Evolutionary conservation across 2,888 invertebrate species (phyloP), one percentile per base, ranked within the genome.

Genomic region (Megalurothrips usitatus): DNA sequence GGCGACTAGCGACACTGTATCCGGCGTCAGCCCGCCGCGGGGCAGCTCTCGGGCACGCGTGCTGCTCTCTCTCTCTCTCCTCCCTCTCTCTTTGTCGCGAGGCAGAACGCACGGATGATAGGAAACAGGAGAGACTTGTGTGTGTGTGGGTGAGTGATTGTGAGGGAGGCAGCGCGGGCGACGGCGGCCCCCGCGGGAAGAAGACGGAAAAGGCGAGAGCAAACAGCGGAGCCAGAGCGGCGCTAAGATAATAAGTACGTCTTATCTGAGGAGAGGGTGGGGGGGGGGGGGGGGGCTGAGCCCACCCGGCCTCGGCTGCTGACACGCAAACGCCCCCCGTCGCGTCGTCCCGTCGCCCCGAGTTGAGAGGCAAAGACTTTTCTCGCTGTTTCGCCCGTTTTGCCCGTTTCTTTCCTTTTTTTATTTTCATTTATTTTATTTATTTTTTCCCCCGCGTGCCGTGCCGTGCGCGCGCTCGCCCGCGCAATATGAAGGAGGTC

Each of bases 221-320:
- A 52, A 52, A 52, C 17, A 52, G 17, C 52, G 52, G 52, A 58
- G 58, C 14, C 19, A 17, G 58, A 19, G 58, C 17, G 17, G 58
- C 23, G 68, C n/a, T 23, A 68, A 68, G 68, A 68, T 68, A 68
- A 68, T 68, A 58, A 58, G 58, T 58, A n/a, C n/a, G 68, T 23
- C 68, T 63, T 63, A 63, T n/a, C 19, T 19, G 14, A 63, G 58
- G 14, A 6, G 58, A 19, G n/a, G 9, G 58, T 17, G 52, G 52
- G 52, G n/a, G n/a, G n/a, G 23, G 68, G 23, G 23, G 23, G 23
- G 23, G 4, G 23, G 68, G 11, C 68, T 23, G 68, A 23, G 23
- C 52, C 12, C 52, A 52, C 8, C 52, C 52, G 14, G 68, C 14
- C 68, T 23, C 26, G 26, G 34, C 34, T 43, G 34, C 34, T 43